These are phyloP conservation scores for Tetraneura akinire DNA, from an alignment of 1,140 invertebrate genomes.

Conservation along the genomic window DNA sequence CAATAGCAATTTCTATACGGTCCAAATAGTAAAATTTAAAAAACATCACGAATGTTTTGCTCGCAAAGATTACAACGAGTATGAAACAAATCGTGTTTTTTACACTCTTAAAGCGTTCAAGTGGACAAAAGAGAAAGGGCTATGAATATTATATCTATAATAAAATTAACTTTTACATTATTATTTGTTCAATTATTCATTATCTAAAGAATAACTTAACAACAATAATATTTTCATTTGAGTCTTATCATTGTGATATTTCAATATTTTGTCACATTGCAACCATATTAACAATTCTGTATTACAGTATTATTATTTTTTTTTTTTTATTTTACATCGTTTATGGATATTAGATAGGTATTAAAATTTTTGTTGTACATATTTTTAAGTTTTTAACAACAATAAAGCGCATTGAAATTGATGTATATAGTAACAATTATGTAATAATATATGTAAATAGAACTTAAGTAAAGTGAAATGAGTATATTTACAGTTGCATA, in stretches of 20 bases:
- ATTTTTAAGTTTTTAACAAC: no score
- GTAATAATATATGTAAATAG: no score
- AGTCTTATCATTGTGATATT: not conserved
- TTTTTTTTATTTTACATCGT: no score
- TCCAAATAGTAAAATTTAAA: conserved; percentile 23
- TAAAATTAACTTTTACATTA: conserved; percentile 41
- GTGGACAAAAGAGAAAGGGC: conserved; percentile 25
- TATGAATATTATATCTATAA: not conserved
- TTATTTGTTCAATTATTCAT: not conserved
- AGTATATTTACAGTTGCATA: no score
- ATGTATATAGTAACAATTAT: no score
- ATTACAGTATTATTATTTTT: no score
- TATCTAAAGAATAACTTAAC: not conserved
- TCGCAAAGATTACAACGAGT: not conserved
- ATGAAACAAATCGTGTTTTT: conserved; percentile 8
- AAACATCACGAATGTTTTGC: conserved; percentile 17
- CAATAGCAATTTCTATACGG: not conserved
- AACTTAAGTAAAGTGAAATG: no score
- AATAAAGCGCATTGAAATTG: no score
- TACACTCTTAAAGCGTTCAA: conserved; percentile 3
- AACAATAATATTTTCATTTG: not conserved
- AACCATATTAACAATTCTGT: no score
- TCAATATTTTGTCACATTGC: no score
- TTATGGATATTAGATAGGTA: no score
- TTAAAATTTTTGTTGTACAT: no score